Evolutionary conservation across 1,140 invertebrate genomes (phyloP).

Genomic region (Hypsibius dujardini): DNA sequence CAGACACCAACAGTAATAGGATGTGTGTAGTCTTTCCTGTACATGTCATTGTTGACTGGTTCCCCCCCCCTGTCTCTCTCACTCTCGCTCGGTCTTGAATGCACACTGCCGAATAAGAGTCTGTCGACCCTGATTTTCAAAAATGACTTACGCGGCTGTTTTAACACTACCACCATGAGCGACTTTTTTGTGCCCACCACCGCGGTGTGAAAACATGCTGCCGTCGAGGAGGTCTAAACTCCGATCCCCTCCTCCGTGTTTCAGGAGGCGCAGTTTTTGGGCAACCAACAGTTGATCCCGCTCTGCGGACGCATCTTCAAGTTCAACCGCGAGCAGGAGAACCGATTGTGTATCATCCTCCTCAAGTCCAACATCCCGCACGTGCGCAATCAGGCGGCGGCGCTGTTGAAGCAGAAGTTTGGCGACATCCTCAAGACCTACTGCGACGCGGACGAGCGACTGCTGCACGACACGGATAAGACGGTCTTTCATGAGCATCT

Average conservation of each 20-base stretch:
- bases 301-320: constrained; percentile 15
- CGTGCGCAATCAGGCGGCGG: background rate
- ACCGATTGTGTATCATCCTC: background rate
- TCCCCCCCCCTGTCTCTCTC: too few relatives aligned
- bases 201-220: too few relatives aligned
- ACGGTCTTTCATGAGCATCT: constrained; percentile 12
- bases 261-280: constrained; percentile 1
- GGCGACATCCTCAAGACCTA: background rate
- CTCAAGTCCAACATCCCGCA: background rate
- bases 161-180: too few relatives aligned
- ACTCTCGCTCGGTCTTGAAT: too few relatives aligned
- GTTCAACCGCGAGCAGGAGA: constrained; percentile 11
- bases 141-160: too few relatives aligned
- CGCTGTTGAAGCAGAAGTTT: background rate
- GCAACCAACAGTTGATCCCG: constrained; percentile 9
- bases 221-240: too few relatives aligned
- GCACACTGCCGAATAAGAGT: too few relatives aligned
- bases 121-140: too few relatives aligned
- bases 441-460: constrained; percentile 11
- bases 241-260: background rate
- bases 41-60: too few relatives aligned
- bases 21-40: too few relatives aligned
- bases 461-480: constrained; percentile 11
- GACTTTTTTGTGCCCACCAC: too few relatives aligned
- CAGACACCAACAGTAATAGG: too few relatives aligned